These are phyloP conservation scores for Plectropomus leopardus DNA, from an alignment of 2,113 vertebrate species.

Conservation along the genomic window DNA sequence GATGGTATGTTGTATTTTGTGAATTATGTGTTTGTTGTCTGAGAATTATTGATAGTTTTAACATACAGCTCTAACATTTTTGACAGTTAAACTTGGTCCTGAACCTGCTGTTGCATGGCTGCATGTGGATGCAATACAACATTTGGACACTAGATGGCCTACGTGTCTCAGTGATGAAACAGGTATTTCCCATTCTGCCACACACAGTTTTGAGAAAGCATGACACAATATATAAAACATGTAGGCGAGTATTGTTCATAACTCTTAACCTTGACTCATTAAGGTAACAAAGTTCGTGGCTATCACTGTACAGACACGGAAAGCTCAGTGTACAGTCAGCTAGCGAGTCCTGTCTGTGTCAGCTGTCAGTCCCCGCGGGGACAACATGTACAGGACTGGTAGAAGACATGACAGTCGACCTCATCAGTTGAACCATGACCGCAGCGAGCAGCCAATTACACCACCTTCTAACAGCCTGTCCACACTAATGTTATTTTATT, in stretches of 20 bases:
- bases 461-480: slow-evolving; percentile 84
- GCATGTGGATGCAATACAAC: slow-evolving; percentile 21
- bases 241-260: neutral
- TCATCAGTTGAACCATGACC: slow-evolving; percentile 77
- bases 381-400: slow-evolving; percentile 27
- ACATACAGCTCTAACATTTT: neutral
- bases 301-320: slow-evolving; percentile 14
- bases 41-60: neutral
- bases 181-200: neutral
- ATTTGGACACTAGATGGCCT: slow-evolving; percentile 75
- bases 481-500: slow-evolving; percentile 88
- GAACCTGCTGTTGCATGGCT: neutral
- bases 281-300: neutral
- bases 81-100: neutral
- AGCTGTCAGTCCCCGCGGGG: slow-evolving; percentile 31
- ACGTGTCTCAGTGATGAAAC: slow-evolving; percentile 45
- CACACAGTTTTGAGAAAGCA: neutral
- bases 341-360: slow-evolving; percentile 21
- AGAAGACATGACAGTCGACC: slow-evolving; percentile 70
- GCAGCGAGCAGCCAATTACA: slow-evolving; percentile 81
- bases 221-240: neutral
- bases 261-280: slow-evolving; percentile 5
- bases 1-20: neutral
- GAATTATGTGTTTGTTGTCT: neutral
- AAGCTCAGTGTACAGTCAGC: slow-evolving; percentile 17